Evolutionary conservation across 2,797 vertebrate genomes (phyloP).

Genomic region (Odontamblyopus rebecca): DNA sequence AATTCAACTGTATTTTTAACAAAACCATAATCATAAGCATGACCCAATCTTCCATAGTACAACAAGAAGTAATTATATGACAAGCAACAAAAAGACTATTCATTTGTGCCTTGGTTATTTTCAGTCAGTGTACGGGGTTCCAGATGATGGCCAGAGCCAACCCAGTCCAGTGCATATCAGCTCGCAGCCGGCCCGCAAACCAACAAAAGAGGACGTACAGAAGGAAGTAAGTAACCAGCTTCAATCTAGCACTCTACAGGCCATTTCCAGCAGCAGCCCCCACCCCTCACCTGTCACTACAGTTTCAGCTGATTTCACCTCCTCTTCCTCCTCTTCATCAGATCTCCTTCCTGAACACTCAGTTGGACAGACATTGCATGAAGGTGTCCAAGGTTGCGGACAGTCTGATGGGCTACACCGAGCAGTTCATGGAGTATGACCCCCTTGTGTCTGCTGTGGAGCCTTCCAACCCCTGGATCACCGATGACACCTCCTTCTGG

Average conservation of each 20-base stretch:
- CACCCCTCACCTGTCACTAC: constrained; percentile 50
- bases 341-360: constrained; percentile 92
- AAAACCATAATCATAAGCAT: not conserved
- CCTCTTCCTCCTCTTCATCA: constrained; percentile 63
- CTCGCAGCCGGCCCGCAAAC: constrained; percentile 84
- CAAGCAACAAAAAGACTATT: not conserved
- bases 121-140: constrained; percentile 91
- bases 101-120: constrained; percentile 1
- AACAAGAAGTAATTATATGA: no score
- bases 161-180: constrained; percentile 87
- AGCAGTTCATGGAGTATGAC: constrained; percentile 93
- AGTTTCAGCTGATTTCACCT: constrained; percentile 48
- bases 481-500: constrained; percentile 87
- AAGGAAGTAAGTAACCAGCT: constrained; percentile 81
- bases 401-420: constrained; percentile 91
- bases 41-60: not conserved
- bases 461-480: constrained; percentile 93
- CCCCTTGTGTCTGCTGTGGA: constrained; percentile 85
- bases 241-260: constrained; percentile 8
- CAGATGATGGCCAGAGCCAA: constrained; percentile 87
- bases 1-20: no score
- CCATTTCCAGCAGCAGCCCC: constrained; percentile 27
- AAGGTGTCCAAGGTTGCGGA: constrained; percentile 99
- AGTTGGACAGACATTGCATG: constrained; percentile 96
- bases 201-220: constrained; percentile 90